Conservation (phyloP, 2,888 invertebrate species). For the Rhamnusium bicolor region DNA sequence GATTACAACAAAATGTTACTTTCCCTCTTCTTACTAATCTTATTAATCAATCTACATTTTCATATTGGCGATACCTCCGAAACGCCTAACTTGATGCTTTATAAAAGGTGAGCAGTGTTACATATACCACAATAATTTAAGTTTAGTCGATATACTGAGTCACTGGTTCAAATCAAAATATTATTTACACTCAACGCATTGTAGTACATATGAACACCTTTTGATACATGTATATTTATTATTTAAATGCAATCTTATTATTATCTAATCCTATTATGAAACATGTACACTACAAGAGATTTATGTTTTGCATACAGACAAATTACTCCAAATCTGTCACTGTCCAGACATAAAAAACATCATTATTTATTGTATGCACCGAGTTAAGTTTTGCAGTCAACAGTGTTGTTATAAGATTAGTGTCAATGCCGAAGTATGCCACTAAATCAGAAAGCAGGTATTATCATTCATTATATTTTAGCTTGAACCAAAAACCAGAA, state of each 20-base stretch:
- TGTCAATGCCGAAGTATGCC: neutral
- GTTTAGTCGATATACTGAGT: neutral
- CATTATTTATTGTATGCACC: slow-evolving; percentile 10
- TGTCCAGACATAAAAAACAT: slow-evolving; percentile 7
- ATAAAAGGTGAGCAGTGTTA: no score
- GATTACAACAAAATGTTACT: no score
- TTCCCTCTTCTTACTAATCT: no score
- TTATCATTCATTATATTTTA: no score
- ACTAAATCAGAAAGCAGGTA: neutral
- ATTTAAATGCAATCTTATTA: slow-evolving; percentile 3
- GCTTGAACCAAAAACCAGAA: no score
- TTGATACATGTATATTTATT: neutral
- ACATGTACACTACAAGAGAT: neutral
- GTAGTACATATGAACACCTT: neutral
- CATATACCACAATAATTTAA: no score
- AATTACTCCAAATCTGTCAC: slow-evolving; percentile 25
- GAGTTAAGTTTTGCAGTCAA: neutral
- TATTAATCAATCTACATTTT: no score
- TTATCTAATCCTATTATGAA: neutral
- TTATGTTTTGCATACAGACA: neutral
- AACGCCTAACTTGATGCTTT: no score
- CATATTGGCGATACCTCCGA: no score
- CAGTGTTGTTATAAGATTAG: neutral
- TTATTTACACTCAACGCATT: neutral
- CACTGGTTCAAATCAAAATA: neutral